Evolutionary conservation across 1,140 invertebrate genomes (phyloP).

Genomic region (Ganaspis sp.): DNA sequence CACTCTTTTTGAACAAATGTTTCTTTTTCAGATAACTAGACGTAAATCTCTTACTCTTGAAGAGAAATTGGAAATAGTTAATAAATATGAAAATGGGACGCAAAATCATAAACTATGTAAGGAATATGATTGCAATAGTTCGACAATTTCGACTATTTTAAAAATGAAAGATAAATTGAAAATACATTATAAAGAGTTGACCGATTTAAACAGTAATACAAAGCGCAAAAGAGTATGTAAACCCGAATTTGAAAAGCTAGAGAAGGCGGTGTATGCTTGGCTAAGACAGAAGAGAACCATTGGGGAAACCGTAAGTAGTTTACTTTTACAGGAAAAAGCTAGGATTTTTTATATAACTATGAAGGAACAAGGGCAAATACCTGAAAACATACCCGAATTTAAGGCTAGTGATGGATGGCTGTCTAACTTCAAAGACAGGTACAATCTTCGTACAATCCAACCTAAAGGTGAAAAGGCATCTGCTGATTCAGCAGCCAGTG

Average conservation of each 20-base stretch:
- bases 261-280: neutral
- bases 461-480: neutral
- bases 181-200: neutral
- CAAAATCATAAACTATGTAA: neutral
- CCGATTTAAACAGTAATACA: neutral
- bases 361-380: neutral
- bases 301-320: neutral
- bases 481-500: neutral
- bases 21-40: too few relatives aligned
- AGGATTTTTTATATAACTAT: neutral
- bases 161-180: neutral
- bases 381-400: neutral
- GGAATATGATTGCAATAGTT: neutral
- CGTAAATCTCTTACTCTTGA: too few relatives aligned
- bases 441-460: neutral
- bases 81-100: too few relatives aligned
- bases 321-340: neutral
- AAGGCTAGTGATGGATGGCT: neutral
- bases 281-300: neutral
- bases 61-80: too few relatives aligned
- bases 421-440: neutral
- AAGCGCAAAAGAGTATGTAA: neutral
- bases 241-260: neutral
- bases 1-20: too few relatives aligned
- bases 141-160: neutral